A percentile compares a stretch with the other conserved stretches of the same genome.
phyloP scores from a whole-genome alignment of 1,140 invertebrate species.

The Caerostris extrusa region DNA sequence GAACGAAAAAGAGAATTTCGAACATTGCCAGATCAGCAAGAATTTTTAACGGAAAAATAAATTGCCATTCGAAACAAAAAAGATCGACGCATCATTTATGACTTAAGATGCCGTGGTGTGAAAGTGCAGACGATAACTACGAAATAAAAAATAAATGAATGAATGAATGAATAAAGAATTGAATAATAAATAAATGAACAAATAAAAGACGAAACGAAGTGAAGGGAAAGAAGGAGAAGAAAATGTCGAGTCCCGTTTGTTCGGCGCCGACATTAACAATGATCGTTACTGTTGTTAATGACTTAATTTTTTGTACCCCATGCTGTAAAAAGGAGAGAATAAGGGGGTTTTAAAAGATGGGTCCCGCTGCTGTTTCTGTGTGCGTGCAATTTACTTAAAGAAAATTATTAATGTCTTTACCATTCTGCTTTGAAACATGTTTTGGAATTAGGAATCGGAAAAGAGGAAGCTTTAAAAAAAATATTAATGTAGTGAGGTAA shows the following conservation, averaged over 20 bases:
- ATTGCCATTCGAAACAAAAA: constrained; percentile 66
- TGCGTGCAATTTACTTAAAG: constrained; percentile 19
- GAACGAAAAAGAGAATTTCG: constrained; percentile 20
- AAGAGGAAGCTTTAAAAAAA: constrained; percentile 22
- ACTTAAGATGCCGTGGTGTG: constrained; percentile 58
- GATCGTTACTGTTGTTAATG: constrained; percentile 68
- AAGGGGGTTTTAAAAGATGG: constrained; percentile 70
- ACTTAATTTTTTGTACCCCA: constrained; percentile 74
- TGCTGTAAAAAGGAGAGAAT: constrained; percentile 46
- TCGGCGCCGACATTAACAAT: constrained; percentile 74
- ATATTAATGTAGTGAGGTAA: background rate
- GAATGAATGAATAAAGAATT: constrained; percentile 1
- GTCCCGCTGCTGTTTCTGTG: background rate
- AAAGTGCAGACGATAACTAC: constrained; percentile 60
- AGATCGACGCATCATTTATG: constrained; percentile 68
- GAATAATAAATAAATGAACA: constrained; percentile 20
- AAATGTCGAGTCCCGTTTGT: constrained; percentile 43
- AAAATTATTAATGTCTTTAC: constrained; percentile 71
- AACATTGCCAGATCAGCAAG: constrained; percentile 54
- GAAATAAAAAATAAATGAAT: background rate
- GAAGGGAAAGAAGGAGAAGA: constrained; percentile 56
- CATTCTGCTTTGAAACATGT: constrained; percentile 46
- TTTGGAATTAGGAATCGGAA: constrained; percentile 64
- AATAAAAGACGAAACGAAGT: constrained; percentile 69
- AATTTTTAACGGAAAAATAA: constrained; percentile 74